Evolutionary conservation across 2,888 invertebrate species (phyloP).

Genomic region (Cantharis flavilabris): DNA sequence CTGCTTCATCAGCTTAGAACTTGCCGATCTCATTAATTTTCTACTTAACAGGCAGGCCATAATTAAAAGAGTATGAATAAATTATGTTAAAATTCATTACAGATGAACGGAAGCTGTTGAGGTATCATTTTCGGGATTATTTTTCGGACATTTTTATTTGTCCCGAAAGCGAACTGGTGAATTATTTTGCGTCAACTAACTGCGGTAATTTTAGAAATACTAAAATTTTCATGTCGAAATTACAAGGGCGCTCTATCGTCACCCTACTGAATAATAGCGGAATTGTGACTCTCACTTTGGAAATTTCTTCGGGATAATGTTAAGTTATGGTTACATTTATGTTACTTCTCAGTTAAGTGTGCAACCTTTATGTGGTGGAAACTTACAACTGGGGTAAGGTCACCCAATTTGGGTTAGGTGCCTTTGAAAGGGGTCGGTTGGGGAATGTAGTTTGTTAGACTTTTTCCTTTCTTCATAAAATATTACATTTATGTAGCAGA

Average conservation of each 20-base stretch:
- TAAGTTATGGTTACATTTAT: background rate
- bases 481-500: background rate
- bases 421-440: background rate
- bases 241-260: background rate
- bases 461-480: background rate
- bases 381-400: background rate
- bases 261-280: background rate
- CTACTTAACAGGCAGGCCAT: conserved; percentile 36
- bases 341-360: background rate
- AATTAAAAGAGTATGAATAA: conserved; percentile 44
- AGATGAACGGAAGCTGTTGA: conserved; percentile 31
- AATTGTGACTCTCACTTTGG: background rate
- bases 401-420: background rate
- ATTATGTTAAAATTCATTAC: conserved; percentile 39
- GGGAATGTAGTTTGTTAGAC: background rate
- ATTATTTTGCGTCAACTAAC: background rate
- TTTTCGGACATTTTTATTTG: background rate
- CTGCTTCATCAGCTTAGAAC: conserved; percentile 34
- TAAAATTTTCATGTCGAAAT: background rate
- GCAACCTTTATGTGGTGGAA: background rate
- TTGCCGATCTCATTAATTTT: conserved; percentile 41
- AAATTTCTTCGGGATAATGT: background rate
- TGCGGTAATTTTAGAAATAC: background rate
- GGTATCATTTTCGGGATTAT: background rate
- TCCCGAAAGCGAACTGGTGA: background rate